Base-by-base conservation (phyloP, 2,797 vertebrate genomes). In the Sparus aurata region DNA sequence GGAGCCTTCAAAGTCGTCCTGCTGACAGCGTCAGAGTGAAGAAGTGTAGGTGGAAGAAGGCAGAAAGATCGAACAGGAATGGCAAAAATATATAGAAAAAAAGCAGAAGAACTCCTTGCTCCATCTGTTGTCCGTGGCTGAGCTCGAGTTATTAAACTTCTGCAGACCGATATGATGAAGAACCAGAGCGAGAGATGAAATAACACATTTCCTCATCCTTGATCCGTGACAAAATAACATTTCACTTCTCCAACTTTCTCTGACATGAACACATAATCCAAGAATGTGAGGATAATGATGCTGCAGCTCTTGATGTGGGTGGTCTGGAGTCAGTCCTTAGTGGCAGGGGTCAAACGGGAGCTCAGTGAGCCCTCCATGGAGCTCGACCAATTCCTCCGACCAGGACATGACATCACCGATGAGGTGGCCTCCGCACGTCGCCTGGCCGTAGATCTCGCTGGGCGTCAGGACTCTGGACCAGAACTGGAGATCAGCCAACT, bases 401-500 rank as follows among this genome's bases (percentile, higher is more conserved):
- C 96, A 97, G 23, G 95, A 93, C 72, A 97, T 88, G 67, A 97
- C 77, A 12, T 96, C 95, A 0, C 96, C 96, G 0, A 87, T 67
- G 1, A 94, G 80, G 82, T 93, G 95, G 27, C 85, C 86, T 0
- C 87, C 88, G 60, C 96, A 97, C 34, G 94, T 93, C 0, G 95
- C 96, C 87, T 96, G 92, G 85, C 85, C 91, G 82, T 94, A 75
- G 85, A 97, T 93, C 89, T 97, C 96, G 0, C 59, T 75, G 57
- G 95, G 73, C 0, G 93, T 93, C 76, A 97, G 92, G 66, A 96
- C 94, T 47, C 95, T 87, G 76, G 96, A 96, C 96, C 97, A 97
- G 87, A 97, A 86, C 87, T 97, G 95, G 67, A 97, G 91, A 49
- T 97, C 96, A 0, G 96, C 94, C 82, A 97, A 82, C 73, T 96